Conservation (phyloP, 2,113 vertebrate species). For the Rhynchomys soricoides region DNA sequence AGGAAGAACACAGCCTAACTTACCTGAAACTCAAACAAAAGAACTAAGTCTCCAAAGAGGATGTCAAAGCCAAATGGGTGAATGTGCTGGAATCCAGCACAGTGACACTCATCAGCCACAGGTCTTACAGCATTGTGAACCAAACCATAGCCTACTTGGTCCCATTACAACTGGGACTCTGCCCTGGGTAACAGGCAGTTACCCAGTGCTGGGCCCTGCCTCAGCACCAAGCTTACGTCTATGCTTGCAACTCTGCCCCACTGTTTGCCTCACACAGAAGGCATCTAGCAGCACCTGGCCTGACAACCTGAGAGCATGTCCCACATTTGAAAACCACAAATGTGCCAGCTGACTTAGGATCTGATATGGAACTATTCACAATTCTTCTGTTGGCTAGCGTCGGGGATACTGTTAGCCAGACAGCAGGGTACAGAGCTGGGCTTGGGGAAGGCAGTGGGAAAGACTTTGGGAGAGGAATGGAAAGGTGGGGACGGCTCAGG, state of each 20-base stretch:
- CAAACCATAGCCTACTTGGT: neutral
- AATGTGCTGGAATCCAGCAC: neutral
- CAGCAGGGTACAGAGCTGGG: neutral
- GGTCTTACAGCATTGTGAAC: neutral
- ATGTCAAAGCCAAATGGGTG: neutral
- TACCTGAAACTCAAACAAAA: constrained; percentile 5
- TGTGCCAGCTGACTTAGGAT: neutral
- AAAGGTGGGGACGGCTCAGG: neutral
- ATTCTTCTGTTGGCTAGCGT: neutral
- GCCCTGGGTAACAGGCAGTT: neutral
- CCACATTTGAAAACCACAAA: neutral
- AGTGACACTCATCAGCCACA: neutral
- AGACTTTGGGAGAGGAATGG: neutral
- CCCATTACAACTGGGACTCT: neutral
- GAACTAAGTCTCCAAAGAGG: neutral
- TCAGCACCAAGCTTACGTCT: neutral
- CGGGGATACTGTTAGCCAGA: neutral
- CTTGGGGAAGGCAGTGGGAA: neutral
- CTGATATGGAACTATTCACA: accelerated
- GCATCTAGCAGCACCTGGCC: neutral
- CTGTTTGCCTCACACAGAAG: neutral
- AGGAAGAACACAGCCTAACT: neutral
- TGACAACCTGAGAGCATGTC: neutral
- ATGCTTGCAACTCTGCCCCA: neutral
- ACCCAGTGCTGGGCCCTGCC: neutral